A percentile compares a stretch with the other conserved stretches of the same genome.
phyloP scores from a whole-genome alignment of 2,797 vertebrate species.

The Meriones psammophilus region DNA sequence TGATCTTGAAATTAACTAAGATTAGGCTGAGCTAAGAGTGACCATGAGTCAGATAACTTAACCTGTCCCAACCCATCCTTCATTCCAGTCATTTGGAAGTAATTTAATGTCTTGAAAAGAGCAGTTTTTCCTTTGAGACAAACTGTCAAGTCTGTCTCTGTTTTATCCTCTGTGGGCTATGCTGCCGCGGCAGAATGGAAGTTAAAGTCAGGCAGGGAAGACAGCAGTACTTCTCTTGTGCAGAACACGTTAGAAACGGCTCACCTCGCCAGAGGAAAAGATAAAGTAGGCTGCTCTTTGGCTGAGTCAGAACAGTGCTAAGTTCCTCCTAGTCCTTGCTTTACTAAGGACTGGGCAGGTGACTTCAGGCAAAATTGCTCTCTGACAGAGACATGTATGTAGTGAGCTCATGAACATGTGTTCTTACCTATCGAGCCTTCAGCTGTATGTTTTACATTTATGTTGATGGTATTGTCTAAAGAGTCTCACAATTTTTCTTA shows the following conservation, averaged over 20 bases:
- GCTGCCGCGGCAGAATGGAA: neutral
- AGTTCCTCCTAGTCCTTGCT: neutral
- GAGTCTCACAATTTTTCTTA: neutral
- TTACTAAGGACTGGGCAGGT: neutral
- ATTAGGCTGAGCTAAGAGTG: neutral
- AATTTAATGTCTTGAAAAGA: neutral
- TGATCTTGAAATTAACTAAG: slow-evolving; percentile 4
- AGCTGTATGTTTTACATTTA: neutral
- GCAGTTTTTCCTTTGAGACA: neutral
- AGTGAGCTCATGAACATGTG: neutral
- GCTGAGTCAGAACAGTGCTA: neutral
- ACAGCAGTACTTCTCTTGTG: neutral
- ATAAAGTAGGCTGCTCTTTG: neutral
- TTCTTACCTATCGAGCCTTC: neutral
- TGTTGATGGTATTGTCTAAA: neutral
- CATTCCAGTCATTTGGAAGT: neutral
- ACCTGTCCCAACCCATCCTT: neutral
- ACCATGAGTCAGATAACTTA: neutral
- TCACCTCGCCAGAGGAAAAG: neutral
- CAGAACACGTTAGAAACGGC: neutral
- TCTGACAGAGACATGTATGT: neutral
- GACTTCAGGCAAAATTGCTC: neutral
- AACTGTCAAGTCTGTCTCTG: neutral
- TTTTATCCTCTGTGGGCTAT: neutral
- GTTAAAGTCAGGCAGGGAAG: neutral